Evolutionary conservation across 2,113 vertebrate genomes (phyloP).

Genomic region (Chionomys nivalis): DNA sequence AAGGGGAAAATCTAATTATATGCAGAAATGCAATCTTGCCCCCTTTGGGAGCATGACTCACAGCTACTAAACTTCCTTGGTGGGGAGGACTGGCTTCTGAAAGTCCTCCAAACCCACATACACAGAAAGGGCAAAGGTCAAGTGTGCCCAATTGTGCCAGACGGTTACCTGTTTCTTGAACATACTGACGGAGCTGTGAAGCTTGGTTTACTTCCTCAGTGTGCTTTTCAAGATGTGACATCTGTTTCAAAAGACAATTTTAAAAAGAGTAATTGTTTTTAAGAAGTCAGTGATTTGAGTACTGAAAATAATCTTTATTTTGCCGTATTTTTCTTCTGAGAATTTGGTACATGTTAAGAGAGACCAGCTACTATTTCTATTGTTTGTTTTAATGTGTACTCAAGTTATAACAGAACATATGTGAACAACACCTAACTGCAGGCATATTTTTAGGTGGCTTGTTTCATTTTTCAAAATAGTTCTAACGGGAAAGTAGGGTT

Average conservation of each 20-base stretch:
- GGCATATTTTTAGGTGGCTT: background rate
- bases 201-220: conserved; percentile 77
- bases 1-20: conserved; percentile 41
- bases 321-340: conserved; percentile 50
- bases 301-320: background rate
- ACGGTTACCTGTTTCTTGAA: conserved; percentile 86
- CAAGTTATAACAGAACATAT: background rate
- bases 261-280: conserved; percentile 65
- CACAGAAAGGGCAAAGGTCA: background rate
- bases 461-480: conserved; percentile 48
- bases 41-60: conserved; percentile 39
- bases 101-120: background rate
- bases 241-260: conserved; percentile 80
- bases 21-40: conserved; percentile 5
- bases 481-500: background rate
- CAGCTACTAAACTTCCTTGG: background rate
- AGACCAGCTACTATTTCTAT: conserved; percentile 14
- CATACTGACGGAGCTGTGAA: conserved; percentile 79
- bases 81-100: background rate
- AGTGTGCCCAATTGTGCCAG: background rate
- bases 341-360: background rate
- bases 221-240: conserved; percentile 81
- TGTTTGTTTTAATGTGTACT: conserved; percentile 22
- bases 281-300: conserved; percentile 50
- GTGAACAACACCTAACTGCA: background rate